phyloP scores from a whole-genome alignment of 2,797 vertebrate species.

The Huso huso region DNA sequence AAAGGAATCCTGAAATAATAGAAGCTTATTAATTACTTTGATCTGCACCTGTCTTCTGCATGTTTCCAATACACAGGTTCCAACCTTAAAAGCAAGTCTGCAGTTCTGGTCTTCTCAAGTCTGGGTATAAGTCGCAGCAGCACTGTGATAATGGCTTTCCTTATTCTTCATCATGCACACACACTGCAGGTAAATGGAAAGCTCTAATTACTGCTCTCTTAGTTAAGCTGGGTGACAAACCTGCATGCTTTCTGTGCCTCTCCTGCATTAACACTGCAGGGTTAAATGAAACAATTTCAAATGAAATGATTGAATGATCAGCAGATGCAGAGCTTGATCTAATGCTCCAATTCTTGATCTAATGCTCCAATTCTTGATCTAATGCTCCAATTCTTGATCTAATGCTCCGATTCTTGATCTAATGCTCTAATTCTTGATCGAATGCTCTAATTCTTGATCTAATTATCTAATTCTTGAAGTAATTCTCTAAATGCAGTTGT shows the following conservation, averaged over 20 bases:
- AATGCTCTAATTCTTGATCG: too few species aligned
- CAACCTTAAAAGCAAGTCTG: constrained; percentile 34
- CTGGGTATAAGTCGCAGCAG: constrained; percentile 69
- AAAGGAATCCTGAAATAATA: too few species aligned
- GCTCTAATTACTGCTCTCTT: background rate
- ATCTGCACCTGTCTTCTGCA: background rate
- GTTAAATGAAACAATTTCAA: background rate
- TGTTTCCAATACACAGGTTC: constrained; percentile 32
- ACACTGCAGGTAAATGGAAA: constrained; percentile 58
- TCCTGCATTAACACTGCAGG: background rate
- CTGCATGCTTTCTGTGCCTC: too few species aligned
- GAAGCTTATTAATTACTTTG: background rate
- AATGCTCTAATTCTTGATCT: background rate
- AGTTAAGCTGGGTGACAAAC: too few species aligned
- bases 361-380: too few species aligned
- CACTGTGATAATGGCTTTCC: constrained; percentile 58
- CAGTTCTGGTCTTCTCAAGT: constrained; percentile 66
- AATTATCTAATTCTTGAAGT: too few species aligned
- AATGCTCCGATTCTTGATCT: background rate
- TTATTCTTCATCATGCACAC: constrained; percentile 59
- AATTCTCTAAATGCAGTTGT: too few species aligned
- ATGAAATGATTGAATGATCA: background rate
- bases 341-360: too few species aligned
- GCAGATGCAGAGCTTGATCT: too few species aligned
- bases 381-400: too few species aligned